Conservation (phyloP, 2,113 vertebrate species). For the Amia ocellicauda region DNA sequence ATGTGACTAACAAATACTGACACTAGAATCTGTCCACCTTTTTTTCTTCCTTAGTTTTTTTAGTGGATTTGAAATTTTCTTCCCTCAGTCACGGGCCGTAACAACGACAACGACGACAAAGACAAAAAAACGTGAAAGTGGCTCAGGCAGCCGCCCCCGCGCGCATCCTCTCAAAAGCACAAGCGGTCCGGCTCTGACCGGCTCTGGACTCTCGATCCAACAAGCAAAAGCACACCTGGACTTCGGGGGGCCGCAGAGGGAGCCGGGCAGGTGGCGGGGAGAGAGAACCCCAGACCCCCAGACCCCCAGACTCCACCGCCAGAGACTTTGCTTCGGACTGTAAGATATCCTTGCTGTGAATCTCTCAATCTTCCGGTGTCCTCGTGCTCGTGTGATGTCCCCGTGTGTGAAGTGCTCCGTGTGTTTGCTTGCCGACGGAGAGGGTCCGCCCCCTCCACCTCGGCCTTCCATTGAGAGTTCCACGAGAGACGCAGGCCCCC, state of each 20-base stretch:
- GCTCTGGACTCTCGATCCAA: neutral
- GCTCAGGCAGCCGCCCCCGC: neutral
- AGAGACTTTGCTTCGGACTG: constrained; percentile 37
- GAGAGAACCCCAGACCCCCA: no score
- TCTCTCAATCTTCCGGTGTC: constrained; percentile 33
- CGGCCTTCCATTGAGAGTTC: constrained; percentile 6
- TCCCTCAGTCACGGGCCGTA: neutral
- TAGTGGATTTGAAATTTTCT: no score
- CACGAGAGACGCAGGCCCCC: no score
- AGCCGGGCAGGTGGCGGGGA: no score
- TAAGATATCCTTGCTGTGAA: constrained; percentile 33
- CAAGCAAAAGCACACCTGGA: constrained; percentile 1
- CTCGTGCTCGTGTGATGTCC: constrained; percentile 33
- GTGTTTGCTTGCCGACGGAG: constrained; percentile 33
- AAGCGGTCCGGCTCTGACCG: no score
- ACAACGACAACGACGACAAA: no score
- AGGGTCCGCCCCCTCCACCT: constrained; percentile 12
- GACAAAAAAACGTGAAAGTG: neutral
- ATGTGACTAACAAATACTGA: neutral
- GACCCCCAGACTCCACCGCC: neutral
- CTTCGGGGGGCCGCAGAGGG: no score
- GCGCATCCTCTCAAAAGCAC: neutral
- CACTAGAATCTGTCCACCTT: no score
- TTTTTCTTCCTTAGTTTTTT: neutral
- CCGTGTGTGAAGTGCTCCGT: constrained; percentile 35